These are phyloP conservation scores for Mugil cephalus DNA, from an alignment of 2,113 vertebrate species.

Conservation along the genomic window DNA sequence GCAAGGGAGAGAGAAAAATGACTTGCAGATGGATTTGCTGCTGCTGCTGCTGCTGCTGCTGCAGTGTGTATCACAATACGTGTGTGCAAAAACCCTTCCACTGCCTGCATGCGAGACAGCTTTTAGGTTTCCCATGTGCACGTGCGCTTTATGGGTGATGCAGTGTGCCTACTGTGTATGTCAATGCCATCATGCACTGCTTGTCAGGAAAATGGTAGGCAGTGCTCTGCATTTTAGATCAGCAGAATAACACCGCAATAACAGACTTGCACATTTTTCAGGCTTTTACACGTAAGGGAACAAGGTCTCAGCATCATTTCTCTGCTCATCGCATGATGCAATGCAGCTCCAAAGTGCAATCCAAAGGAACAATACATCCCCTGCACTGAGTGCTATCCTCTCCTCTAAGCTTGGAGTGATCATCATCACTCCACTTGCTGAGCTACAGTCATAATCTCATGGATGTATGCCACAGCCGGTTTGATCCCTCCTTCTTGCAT, in stretches of 20 bases:
- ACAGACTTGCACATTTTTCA: constrained; percentile 10
- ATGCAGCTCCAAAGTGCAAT: constrained; percentile 66
- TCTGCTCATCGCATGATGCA: constrained; percentile 60
- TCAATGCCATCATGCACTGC: constrained; percentile 54
- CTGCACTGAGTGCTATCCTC: constrained; percentile 41
- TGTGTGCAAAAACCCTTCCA: constrained; percentile 25
- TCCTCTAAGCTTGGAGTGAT: constrained; percentile 50
- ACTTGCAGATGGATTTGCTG: constrained; percentile 49
- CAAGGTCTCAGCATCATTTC: constrained; percentile 11
- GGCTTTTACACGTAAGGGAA: constrained; percentile 13
- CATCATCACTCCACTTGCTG: constrained; percentile 48
- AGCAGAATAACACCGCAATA: constrained; percentile 26
- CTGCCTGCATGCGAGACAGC: constrained; percentile 45
- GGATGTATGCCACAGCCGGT: constrained; percentile 38
- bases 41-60: constrained; percentile 40
- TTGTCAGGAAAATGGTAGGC: constrained; percentile 56
- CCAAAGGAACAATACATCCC: constrained; percentile 60
- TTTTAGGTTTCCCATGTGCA: constrained; percentile 48
- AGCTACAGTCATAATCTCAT: constrained; percentile 58
- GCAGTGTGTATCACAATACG: constrained; percentile 12
- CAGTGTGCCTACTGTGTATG: constrained; percentile 49
- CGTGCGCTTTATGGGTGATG: constrained; percentile 46
- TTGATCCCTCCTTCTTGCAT: constrained; percentile 32
- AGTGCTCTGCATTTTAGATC: constrained; percentile 35
- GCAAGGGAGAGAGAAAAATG: constrained; percentile 33